Evolutionary conservation across 1,140 invertebrate genomes (phyloP), one percentile per base, ranked within the genome.

Genomic region (Drepana arcuata): DNA sequence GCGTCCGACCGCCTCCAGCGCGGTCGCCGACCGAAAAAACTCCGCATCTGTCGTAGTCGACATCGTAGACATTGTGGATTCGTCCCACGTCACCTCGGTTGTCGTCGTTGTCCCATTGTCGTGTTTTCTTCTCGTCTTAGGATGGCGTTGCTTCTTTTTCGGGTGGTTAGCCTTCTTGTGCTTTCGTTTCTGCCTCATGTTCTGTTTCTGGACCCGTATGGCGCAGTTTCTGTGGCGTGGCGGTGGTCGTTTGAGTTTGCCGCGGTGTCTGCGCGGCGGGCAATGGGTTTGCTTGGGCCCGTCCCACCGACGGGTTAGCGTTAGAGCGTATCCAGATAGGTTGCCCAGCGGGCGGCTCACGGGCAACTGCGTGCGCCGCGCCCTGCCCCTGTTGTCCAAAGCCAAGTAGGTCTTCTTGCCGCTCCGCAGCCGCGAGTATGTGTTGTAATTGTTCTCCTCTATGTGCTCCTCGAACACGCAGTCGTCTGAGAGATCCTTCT

Each of bases 391-490:
- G 41, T 88, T 87, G 66, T 92, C 91, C 26, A 94, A 74, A 14
- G 91, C 93, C 56, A 95, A 79, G 75, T 92, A 95, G 0, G 91
- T 92, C 48, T 90, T 88, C 50, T 86, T 86, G 7, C 84, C 71
- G 55, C 88, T 90, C 14, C 71, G 60, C 85, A 93, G 91, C 65
- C 88, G 88, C 48, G 91, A 92, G 81, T 95, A 95, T 4, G 91
- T 92, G 75, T 94, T 94, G 86, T 94, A 94, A 69, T 92, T 90
- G 70, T 93, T 90, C 66, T 90, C 87, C 68, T 92, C 91, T 72
- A 94, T 89, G 65, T 89, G 91, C 73, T 95, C 93, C 72, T 93
- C 91, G 86, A 95, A 94, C 49, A 93, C 85, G 82, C 93, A 95
- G 67, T 94, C 93, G 56, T 92, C 89, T 48, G 88, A 88, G 82